Evolutionary conservation across 2,888 invertebrate species (phyloP).

Genomic region (Aquatica leii): DNA sequence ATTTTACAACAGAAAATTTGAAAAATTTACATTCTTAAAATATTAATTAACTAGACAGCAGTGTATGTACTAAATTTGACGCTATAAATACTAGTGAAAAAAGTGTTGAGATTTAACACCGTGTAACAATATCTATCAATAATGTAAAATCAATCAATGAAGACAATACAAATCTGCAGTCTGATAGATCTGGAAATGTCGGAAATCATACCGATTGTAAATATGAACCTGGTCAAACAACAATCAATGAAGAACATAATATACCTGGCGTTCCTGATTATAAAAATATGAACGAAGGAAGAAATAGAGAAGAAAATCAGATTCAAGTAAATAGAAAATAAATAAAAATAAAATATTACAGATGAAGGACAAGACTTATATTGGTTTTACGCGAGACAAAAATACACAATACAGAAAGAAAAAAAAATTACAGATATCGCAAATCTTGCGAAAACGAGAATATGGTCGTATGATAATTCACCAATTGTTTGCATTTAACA

Average conservation of each 20-base stretch:
- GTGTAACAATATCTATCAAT: too few species aligned
- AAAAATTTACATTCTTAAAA: too few species aligned
- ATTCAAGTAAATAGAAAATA: conserved; percentile 7
- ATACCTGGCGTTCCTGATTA: conserved; percentile 1
- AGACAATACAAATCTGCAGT: neutral
- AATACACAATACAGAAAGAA: neutral
- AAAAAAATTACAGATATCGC: too few species aligned
- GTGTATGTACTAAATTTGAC: too few species aligned
- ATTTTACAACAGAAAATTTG: too few species aligned
- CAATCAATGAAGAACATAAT: too few species aligned
- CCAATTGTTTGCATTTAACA: too few species aligned
- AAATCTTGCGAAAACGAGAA: too few species aligned
- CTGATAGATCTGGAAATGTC: neutral
- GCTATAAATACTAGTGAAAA: too few species aligned
- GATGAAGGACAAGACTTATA: conserved; percentile 2
- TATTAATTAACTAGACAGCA: too few species aligned
- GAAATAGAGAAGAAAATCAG: neutral
- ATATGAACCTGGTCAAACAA: neutral
- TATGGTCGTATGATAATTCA: too few species aligned
- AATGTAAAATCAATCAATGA: neutral
- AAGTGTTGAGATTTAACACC: too few species aligned
- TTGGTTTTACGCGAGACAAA: neutral
- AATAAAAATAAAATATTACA: conserved; percentile 12
- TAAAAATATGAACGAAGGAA: conserved; percentile 6
- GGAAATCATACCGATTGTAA: neutral